Evolutionary conservation across 2,888 invertebrate genomes (phyloP), one percentile per base, ranked within the genome.

Genomic region (Nomada ferruginata): DNA sequence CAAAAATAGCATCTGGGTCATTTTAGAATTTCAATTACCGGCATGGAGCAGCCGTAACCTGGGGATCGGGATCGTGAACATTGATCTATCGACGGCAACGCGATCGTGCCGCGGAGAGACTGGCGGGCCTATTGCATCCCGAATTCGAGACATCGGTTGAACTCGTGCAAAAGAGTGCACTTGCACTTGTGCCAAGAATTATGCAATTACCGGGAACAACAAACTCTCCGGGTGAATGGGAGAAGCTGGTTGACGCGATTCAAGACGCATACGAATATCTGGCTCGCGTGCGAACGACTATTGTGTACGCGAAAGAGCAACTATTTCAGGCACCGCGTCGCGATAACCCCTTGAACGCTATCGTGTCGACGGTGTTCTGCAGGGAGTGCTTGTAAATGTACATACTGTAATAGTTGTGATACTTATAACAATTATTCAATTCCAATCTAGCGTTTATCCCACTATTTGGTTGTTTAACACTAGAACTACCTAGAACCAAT

Each of bases 311-410:
- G 3, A 15, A 52, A 44, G 23, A 57, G 18, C 29, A 57, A 79
- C 60, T 79, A 76, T 80, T 71, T 73, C 44, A 76, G 65, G 29
- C 76, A 44, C 10, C 1, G 26, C 11, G 70, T 42, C 55, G 65
- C 76, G 74, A 81, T 81, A 77, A 83, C 53, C 81, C 23, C 66
- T 26, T n/a, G 26, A 7, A 65, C 44, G 63, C n/a, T 63, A 66
- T 59, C 73, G 20, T 3, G 0, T 4, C 42, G 5, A n/a, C 36
- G 11, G 15, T 20, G 42, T 44, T 23, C 23, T 42, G 36, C 20
- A 15, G 36, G 5, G 9, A 59, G 3, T 3, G 59, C 15, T 2
- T 18, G n/a, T n/a, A 13, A 11, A 10, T 18, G 13, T 10, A 23
- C 1, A n/a, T 3, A 13, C 36, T 36, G 36, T 36, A 36, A 36